Evolutionary conservation across 2,888 invertebrate species (phyloP), one percentile per base, ranked within the genome.

Genomic region (Leptopilina myrica): DNA sequence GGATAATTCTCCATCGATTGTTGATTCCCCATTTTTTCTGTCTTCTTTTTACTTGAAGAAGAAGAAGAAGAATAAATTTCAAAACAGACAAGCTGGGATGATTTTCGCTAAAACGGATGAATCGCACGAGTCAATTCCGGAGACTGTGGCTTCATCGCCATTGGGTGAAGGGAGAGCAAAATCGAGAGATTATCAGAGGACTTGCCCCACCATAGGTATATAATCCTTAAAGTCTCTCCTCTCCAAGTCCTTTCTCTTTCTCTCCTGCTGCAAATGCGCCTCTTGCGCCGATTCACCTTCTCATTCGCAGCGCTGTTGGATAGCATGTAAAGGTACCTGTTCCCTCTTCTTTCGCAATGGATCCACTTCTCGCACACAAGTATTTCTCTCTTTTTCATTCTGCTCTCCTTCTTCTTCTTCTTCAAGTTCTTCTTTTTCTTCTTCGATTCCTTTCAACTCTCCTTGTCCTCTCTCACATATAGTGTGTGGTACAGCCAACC

Each of bases 131-230:
- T 87, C 88, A 86, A 86, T 76, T 84, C 85, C 81, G 84, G 85
- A 79, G 86, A 88, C 88, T 86, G 87, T 78, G 84, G 86, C 85
- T 87, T 87, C 87, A 81, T 85, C 87, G 88, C 85, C 85, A 88
- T 89, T 86, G 84, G 89, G 88, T 87, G 86, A 88, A 88, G 86
- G 86, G 86, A 86, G 86, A 84, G 81, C 83, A 84, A 84, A 86
- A 87, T 86, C 86, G 86, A 86, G 87, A 88, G 89, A 89, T 89
- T 89, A 89, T 88, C 88, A 88, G 85, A 84, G 78, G 49, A 49
- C 49, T 78, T 78, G 82, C 80, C 82, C 83, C 81, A 65, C 75
- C 80, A 20, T 20, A 64, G 73, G 75, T 76, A 20, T 20, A 20
- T 20, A 65, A 26, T 76, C 56, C 64, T 53, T n/a, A 43, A 33